phyloP scores from a whole-genome alignment of 1,140 invertebrate species.

The Homalodisca vitripennis region DNA sequence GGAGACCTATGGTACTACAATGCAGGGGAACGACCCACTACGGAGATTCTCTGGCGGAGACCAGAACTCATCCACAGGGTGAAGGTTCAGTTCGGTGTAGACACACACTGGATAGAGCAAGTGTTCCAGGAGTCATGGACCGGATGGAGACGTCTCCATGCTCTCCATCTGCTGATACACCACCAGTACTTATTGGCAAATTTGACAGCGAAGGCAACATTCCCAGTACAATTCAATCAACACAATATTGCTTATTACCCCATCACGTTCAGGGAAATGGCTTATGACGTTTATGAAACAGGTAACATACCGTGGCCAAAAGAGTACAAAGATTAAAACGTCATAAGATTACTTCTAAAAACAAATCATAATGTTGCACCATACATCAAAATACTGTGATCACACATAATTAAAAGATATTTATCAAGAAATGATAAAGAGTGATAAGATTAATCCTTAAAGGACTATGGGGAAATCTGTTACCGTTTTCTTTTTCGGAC shows the following conservation, averaged over 20 bases:
- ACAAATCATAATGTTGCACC: too few species aligned
- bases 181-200: constrained; percentile 33
- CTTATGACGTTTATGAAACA: constrained; percentile 23
- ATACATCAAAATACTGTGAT: too few species aligned
- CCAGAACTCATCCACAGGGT: constrained; percentile 29
- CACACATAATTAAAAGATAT: too few species aligned
- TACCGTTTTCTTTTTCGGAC: too few species aligned
- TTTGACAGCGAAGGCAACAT: constrained; percentile 24
- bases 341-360: too few species aligned
- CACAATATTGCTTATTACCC: constrained; percentile 29
- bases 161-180: constrained; percentile 29
- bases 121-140: not conserved
- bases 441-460: too few species aligned
- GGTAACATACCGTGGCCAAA: constrained; percentile 3
- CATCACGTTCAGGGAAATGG: constrained; percentile 35
- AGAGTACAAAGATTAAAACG: too few species aligned
- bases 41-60: not conserved
- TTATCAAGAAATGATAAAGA: too few species aligned
- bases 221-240: constrained; percentile 28
- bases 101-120: not conserved
- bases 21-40: constrained; percentile 43
- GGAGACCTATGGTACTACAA: constrained; percentile 45
- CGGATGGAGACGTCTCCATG: constrained; percentile 27
- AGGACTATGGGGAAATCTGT: too few species aligned
- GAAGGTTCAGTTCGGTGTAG: constrained; percentile 1